phyloP scores from a whole-genome alignment of 2,797 vertebrate genomes.

The Phoxinus dragarum region DNA sequence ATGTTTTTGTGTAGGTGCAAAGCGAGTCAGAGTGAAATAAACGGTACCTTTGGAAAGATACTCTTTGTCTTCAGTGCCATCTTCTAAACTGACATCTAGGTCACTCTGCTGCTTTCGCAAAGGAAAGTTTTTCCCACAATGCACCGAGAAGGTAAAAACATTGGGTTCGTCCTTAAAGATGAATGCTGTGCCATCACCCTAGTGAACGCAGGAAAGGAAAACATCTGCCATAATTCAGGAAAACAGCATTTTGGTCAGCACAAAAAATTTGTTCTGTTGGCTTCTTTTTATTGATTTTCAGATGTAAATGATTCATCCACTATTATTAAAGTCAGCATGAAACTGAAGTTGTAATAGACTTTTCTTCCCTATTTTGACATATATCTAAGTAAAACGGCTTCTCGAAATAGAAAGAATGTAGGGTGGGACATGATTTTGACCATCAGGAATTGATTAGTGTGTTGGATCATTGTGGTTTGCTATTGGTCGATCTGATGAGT shows the following conservation, averaged over 20 bases:
- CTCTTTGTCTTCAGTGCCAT: constrained; percentile 67
- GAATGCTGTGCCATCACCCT: constrained; percentile 75
- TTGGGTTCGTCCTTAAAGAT: constrained; percentile 72
- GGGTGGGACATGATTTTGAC: not conserved
- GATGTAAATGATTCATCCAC: not conserved
- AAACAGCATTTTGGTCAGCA: not conserved
- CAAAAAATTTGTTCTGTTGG: not conserved
- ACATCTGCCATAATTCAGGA: constrained; percentile 8
- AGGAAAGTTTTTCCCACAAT: constrained; percentile 75
- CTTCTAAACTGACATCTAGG: constrained; percentile 71
- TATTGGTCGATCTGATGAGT: not conserved
- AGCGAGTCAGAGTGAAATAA: not conserved
- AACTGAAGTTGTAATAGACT: not conserved
- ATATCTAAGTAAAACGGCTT: not conserved
- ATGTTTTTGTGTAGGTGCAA: not conserved
- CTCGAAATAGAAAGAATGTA: not conserved
- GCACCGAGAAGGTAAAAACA: constrained; percentile 74
- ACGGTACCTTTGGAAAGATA: constrained; percentile 67
- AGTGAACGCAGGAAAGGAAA: constrained; percentile 30
- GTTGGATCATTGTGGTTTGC: not conserved
- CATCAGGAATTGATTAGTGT: not conserved
- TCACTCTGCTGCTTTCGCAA: constrained; percentile 73
- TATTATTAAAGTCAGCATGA: not conserved
- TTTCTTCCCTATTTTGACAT: not conserved
- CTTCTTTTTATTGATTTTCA: not conserved